Conservation (phyloP, 1,140 invertebrate species). For the Drosophila nikananu region DNA sequence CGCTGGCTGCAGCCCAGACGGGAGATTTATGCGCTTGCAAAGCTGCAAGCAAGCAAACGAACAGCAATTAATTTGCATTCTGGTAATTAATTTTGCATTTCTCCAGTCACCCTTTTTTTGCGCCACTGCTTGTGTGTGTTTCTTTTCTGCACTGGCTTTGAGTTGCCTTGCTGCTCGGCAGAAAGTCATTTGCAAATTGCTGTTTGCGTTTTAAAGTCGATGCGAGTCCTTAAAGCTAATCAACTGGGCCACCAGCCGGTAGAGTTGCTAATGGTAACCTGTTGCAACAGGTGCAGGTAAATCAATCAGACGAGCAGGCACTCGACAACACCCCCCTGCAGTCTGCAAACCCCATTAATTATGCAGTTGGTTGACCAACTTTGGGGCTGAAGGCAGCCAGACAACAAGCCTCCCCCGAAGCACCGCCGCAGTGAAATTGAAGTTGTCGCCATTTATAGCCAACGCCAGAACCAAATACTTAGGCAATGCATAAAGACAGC, state of each 20-base stretch:
- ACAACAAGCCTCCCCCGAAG: slow-evolving; percentile 14
- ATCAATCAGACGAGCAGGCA: slow-evolving; percentile 40
- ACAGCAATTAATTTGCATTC: slow-evolving; percentile 82
- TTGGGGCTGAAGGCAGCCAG: slow-evolving; percentile 16
- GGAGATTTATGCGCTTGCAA: slow-evolving; percentile 79
- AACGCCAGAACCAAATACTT: slow-evolving; percentile 50
- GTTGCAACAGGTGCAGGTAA: slow-evolving; percentile 36
- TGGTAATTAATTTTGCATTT: slow-evolving; percentile 82
- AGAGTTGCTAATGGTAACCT: slow-evolving; percentile 36
- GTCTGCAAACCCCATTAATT: slow-evolving; percentile 31
- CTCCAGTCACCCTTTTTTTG: slow-evolving; percentile 33
- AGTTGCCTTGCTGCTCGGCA: slow-evolving; percentile 17
- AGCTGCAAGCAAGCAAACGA: slow-evolving; percentile 78
- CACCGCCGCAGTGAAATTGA: slow-evolving; percentile 54
- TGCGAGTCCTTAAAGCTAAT: slow-evolving; percentile 58
- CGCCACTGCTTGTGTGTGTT: slow-evolving; percentile 14
- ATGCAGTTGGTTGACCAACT: slow-evolving; percentile 33
- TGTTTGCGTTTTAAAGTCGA: slow-evolving; percentile 72
- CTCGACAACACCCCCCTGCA: slow-evolving; percentile 1
- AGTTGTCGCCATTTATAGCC: slow-evolving; percentile 68
- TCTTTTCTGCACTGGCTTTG: slow-evolving; percentile 19
- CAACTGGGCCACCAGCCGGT: slow-evolving; percentile 32
- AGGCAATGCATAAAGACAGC: slow-evolving; percentile 27
- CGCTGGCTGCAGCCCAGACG: slow-evolving; percentile 37
- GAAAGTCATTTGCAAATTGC: slow-evolving; percentile 68